Base-by-base conservation (phyloP, 1,140 invertebrate genomes). In the Gryon sp. region DNA sequence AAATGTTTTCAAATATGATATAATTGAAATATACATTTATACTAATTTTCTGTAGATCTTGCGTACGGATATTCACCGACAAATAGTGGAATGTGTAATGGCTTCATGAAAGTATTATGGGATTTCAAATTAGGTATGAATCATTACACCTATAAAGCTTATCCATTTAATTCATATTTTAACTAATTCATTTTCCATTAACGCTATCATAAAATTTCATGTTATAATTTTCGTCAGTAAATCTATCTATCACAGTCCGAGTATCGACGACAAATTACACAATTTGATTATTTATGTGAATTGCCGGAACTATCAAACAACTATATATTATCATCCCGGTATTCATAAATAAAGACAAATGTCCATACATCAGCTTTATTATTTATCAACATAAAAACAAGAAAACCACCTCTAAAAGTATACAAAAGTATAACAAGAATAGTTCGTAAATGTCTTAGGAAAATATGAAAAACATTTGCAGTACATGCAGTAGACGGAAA, bases 81-180 rank as follows among this genome's bases (percentile, higher is more conserved):
- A 36, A 63, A 73, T 73, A 63, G 12, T 46, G 57, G 32, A 57
- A 46, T 73, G 43, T 65, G 43, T 73, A 73, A 65, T 11, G 69
- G 59, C 59, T 48, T 73, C 59, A 50, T 73, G 69, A 73, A 73
- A 57, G 38, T 73, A 73, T 65, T 73, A 65, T 73, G 59, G 69
- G 69, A 73, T 73, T 73, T 73, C 59, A 63, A 73, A 65, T 65
- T 73, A 73, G 69, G 69, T 73, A 73, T 73, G 59, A 65, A 73
- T 50, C 55, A 73, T 65, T 73, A 65, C 50, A 65, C 34, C 22
- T 65, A 63, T 63, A 45, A 45, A 26, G 52, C 59, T 73, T 73
- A 57, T 38, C 43, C 59, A 65, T 73, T 73, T 65, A 40, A 65
- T 73, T 73, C 52, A 63, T 57, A 55, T 52, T 55, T 36, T 52